These are phyloP conservation scores for Coracopsis vasa DNA, from an alignment of 2,113 vertebrate species.

Conservation along the genomic window DNA sequence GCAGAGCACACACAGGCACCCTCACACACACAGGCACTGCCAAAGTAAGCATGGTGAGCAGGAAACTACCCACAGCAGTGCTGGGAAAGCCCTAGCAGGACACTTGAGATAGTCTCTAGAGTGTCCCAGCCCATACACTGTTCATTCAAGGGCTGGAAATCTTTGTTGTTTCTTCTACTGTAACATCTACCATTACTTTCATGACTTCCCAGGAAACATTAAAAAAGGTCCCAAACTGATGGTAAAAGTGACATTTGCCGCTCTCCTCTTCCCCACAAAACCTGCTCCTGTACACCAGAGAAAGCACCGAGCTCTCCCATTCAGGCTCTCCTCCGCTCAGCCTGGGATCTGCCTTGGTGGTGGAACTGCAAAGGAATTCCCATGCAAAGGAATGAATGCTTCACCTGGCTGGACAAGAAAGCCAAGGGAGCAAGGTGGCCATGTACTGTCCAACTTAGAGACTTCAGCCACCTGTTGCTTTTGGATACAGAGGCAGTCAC, in stretches of 20 bases:
- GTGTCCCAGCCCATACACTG: background rate
- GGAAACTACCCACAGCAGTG: fast-evolving
- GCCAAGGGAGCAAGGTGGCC: background rate
- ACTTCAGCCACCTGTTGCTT: background rate
- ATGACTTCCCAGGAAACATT: no score
- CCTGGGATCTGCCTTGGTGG: background rate
- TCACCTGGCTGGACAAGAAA: background rate
- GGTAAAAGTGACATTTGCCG: no score
- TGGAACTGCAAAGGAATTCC: background rate
- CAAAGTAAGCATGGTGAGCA: background rate
- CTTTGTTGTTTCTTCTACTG: background rate
- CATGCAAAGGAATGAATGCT: background rate
- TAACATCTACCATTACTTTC: no score
- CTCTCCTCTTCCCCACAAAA: background rate
- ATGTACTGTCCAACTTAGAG: background rate
- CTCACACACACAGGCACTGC: background rate
- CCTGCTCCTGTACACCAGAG: background rate
- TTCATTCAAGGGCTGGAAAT: background rate
- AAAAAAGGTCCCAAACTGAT: no score
- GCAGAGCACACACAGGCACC: background rate
- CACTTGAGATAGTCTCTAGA: no score
- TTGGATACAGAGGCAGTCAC: background rate
- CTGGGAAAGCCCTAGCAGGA: background rate
- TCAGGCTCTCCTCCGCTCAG: background rate
- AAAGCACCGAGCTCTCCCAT: background rate